phyloP scores from a whole-genome alignment of 2,797 vertebrate genomes.

The Gymnopithys bicolor region DNA sequence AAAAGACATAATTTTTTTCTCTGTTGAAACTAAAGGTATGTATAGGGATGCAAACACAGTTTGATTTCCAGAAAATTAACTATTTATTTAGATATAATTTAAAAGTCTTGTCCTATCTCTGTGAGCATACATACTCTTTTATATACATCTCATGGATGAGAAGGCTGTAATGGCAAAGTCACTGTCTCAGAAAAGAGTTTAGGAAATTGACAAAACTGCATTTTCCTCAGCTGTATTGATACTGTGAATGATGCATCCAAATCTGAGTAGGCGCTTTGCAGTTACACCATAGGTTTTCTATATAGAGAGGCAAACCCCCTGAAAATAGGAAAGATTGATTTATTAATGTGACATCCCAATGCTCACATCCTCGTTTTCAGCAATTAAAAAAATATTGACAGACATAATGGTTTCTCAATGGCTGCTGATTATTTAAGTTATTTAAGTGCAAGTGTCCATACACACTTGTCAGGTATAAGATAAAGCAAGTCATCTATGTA shows the following conservation, averaged over 20 bases:
- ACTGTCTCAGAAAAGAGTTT: neutral
- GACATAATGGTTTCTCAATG: conserved; percentile 1
- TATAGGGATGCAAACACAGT: neutral
- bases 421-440: neutral
- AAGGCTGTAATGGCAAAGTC: neutral
- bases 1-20: neutral
- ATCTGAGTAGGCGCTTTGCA: neutral
- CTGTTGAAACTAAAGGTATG: neutral
- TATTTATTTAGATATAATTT: neutral
- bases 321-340: conserved; percentile 3
- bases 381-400: neutral
- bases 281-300: neutral
- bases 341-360: conserved; percentile 35
- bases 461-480: neutral
- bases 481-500: neutral
- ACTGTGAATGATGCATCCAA: neutral
- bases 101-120: neutral
- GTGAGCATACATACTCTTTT: neutral
- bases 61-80: neutral
- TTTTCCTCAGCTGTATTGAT: neutral
- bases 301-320: neutral
- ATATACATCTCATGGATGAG: neutral
- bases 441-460: neutral
- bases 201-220: neutral
- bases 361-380: neutral